A percentile compares a stretch with the other conserved stretches of the same genome.
Conservation (phyloP, 2,888 invertebrate genomes). For the Nomada goodeniana region DNA sequence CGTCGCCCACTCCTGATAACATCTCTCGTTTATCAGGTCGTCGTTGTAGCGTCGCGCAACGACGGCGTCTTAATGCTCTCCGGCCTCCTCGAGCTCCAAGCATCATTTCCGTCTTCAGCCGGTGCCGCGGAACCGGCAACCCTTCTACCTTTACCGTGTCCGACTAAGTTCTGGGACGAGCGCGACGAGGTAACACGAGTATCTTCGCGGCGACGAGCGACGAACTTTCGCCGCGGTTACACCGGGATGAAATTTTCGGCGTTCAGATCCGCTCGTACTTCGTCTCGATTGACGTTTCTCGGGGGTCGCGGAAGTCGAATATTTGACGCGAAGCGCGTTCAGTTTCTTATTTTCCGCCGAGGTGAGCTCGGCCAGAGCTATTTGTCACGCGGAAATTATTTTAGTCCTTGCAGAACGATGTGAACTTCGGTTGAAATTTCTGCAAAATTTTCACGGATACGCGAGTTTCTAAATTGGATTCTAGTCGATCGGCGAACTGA, state of each 20-base stretch:
- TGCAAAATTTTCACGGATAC: too few species aligned
- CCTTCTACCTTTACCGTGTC: slow-evolving; percentile 2
- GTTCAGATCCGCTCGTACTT: neutral
- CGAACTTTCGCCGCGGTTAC: slow-evolving; percentile 16
- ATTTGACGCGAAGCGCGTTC: neutral
- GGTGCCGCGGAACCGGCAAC: neutral
- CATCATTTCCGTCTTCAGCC: slow-evolving; percentile 63
- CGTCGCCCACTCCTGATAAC: slow-evolving; percentile 71
- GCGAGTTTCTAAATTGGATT: too few species aligned
- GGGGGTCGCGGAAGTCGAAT: neutral
- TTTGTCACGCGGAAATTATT: too few species aligned
- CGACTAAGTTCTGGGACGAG: slow-evolving; percentile 38
- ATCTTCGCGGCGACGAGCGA: slow-evolving; percentile 41
- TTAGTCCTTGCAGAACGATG: too few species aligned
- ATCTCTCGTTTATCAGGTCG: slow-evolving; percentile 76
- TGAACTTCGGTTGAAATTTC: too few species aligned
- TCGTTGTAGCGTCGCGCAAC: slow-evolving; percentile 69
- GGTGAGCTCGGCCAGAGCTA: too few species aligned
- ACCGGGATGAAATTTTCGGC: slow-evolving; percentile 41
- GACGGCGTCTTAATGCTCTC: slow-evolving; percentile 71
- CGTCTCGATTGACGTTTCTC: slow-evolving; percentile 22
- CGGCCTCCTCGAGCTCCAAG: slow-evolving; percentile 55
- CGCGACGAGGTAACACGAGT: slow-evolving; percentile 43
- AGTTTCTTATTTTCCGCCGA: too few species aligned
- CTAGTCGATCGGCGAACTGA: too few species aligned